Conservation (phyloP, 2,113 vertebrate genomes). For the Ranitomeya variabilis region DNA sequence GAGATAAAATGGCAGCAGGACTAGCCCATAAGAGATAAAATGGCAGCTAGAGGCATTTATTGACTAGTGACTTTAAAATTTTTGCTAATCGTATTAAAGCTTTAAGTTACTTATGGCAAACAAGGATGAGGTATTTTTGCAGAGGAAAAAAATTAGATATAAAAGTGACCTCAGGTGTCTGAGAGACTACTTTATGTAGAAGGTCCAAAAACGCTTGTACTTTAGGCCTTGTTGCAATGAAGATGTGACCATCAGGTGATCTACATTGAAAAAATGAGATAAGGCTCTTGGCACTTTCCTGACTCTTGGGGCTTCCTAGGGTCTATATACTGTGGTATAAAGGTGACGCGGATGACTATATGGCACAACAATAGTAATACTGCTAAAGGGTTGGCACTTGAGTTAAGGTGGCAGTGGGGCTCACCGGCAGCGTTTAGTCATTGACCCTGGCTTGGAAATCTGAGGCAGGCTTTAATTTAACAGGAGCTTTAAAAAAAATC, state of each 20-base stretch:
- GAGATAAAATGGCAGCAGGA: too few relatives aligned
- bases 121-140: slow-evolving; percentile 28
- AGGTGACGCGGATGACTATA: neutral
- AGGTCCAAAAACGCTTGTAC: neutral
- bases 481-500: neutral
- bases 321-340: neutral
- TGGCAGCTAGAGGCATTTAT: neutral
- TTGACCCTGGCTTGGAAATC: neutral
- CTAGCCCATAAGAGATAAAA: too few relatives aligned
- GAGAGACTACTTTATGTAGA: neutral
- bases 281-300: slow-evolving; percentile 15
- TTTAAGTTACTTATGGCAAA: neutral
- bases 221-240: neutral
- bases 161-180: neutral
- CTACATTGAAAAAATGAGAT: neutral
- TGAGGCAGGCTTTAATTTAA: neutral
- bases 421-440: slow-evolving; percentile 44
- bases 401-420: slow-evolving; percentile 60
- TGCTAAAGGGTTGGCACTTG: slow-evolving; percentile 78
- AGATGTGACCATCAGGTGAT: neutral
- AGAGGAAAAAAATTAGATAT: slow-evolving; percentile 11
- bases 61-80: neutral
- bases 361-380: slow-evolving; percentile 65
- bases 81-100: slow-evolving; percentile 22
- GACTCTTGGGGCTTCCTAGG: neutral